These are phyloP conservation scores for Gymnocypris eckloni DNA, from an alignment of 2,797 vertebrate species.

Conservation along the genomic window DNA sequence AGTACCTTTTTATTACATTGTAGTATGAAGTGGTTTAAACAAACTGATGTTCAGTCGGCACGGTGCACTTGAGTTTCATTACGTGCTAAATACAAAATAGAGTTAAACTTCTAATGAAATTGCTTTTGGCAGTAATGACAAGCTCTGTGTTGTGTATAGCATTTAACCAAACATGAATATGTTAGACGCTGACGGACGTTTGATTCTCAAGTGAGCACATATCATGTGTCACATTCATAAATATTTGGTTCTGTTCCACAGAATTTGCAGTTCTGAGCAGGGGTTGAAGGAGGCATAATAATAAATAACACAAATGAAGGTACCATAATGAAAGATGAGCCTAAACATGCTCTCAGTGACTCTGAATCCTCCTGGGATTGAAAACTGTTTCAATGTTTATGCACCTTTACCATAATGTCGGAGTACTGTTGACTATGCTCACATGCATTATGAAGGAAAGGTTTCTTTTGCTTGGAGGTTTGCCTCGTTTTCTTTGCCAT, in stretches of 20 bases:
- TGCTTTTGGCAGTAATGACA: slow-evolving; percentile 33
- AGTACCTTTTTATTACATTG: slow-evolving; percentile 44
- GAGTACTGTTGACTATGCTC: slow-evolving; percentile 60
- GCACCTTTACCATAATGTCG: slow-evolving; percentile 57
- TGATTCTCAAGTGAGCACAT: slow-evolving; percentile 60
- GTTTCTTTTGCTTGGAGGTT: slow-evolving; percentile 62
- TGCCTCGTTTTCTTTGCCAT: slow-evolving; percentile 55
- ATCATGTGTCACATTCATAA: slow-evolving; percentile 50
- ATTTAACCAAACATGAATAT: slow-evolving; percentile 37
- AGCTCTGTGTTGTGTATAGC: slow-evolving; percentile 30
- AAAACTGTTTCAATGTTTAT: slow-evolving; percentile 58
- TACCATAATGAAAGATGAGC: slow-evolving; percentile 39
- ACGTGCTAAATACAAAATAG: slow-evolving; percentile 45
- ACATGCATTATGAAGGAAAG: slow-evolving; percentile 56
- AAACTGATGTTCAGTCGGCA: slow-evolving; percentile 40
- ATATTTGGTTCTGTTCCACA: slow-evolving; percentile 46
- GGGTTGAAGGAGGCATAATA: slow-evolving; percentile 55
- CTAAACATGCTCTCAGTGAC: slow-evolving; percentile 43
- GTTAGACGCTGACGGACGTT: slow-evolving; percentile 41
- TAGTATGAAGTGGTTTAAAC: slow-evolving; percentile 54
- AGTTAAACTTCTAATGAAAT: slow-evolving; percentile 45
- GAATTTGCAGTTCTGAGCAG: slow-evolving; percentile 34
- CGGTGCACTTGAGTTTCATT: slow-evolving; percentile 49
- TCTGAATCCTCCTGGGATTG: slow-evolving; percentile 36
- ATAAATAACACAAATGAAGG: slow-evolving; percentile 61